These are phyloP conservation scores for Zeugodacus cucurbitae DNA, from an alignment of 1,140 invertebrate genomes.

Conservation along the genomic window DNA sequence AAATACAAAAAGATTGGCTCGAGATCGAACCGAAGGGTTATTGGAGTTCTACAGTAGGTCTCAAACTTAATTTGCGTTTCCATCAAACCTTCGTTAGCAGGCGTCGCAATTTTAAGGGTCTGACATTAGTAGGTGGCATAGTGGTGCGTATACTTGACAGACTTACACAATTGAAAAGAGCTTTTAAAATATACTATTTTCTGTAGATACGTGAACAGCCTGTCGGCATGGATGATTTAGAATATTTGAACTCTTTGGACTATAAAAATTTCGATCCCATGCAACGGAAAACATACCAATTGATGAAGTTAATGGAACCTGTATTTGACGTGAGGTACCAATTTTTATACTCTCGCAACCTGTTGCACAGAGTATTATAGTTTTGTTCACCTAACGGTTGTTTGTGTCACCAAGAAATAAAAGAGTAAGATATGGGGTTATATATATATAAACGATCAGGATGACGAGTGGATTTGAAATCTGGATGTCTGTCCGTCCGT, in stretches of 20 bases:
- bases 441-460: too few relatives aligned
- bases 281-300: slow-evolving; percentile 67
- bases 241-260: slow-evolving; percentile 51
- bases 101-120: slow-evolving; percentile 66
- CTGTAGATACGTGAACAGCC: slow-evolving; percentile 54
- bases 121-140: slow-evolving; percentile 65
- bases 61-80: slow-evolving; percentile 42
- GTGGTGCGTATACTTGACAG: slow-evolving; percentile 55
- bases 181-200: background rate
- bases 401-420: too few relatives aligned
- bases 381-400: too few relatives aligned
- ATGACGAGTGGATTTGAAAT: too few relatives aligned
- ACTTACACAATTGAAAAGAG: background rate
- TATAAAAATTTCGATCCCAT: slow-evolving; percentile 68
- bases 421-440: too few relatives aligned
- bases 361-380: too few relatives aligned
- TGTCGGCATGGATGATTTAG: slow-evolving; percentile 44
- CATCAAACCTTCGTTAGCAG: slow-evolving; percentile 45
- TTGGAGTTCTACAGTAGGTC: slow-evolving; percentile 49
- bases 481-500: too few relatives aligned
- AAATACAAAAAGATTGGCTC: slow-evolving; percentile 47
- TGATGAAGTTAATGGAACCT: slow-evolving; percentile 65
- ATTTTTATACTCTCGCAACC: too few relatives aligned
- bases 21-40: slow-evolving; percentile 49
- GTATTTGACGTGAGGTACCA: slow-evolving; percentile 69